Conservation (phyloP, 2,113 vertebrate species). For the Nothobranchius kuhntae region DNA sequence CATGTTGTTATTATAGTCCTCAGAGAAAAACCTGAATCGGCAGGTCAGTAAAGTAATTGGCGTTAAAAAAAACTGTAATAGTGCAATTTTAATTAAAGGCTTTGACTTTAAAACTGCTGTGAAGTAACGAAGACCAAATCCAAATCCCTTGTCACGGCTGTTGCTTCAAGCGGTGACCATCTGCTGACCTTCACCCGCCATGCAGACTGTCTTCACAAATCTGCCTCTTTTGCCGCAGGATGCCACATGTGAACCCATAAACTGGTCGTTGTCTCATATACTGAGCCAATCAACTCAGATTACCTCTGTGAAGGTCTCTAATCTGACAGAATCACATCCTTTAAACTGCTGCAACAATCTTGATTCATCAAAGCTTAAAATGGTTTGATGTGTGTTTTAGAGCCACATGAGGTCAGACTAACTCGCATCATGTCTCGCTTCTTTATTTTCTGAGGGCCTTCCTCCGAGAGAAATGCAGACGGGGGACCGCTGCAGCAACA, state of each 20-base stretch:
- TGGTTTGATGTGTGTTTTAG: neutral
- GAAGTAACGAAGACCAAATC: too few relatives aligned
- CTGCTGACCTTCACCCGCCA: conserved; percentile 55
- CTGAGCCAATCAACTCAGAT: neutral
- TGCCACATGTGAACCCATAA: conserved; percentile 40
- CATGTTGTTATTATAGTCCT: too few relatives aligned
- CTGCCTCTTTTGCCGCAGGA: neutral
- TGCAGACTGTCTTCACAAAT: conserved; percentile 17
- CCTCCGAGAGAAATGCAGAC: conserved; percentile 47
- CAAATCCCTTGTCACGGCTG: neutral
- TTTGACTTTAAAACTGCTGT: too few relatives aligned
- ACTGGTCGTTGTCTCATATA: conserved; percentile 15
- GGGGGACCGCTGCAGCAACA: conserved; percentile 8
- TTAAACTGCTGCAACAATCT: conserved; percentile 5
- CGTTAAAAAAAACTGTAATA: too few relatives aligned
- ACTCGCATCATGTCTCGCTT: conserved; percentile 59
- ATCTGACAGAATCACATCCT: neutral
- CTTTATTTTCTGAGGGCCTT: conserved; percentile 57
- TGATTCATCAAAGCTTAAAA: neutral
- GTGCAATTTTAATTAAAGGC: too few relatives aligned
- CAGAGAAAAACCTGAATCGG: too few relatives aligned
- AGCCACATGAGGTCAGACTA: conserved; percentile 29
- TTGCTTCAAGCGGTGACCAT: conserved; percentile 38
- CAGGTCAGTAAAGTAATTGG: too few relatives aligned
- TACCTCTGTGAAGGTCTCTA: neutral